Percentiles rank a stretch among this genome's conserved stretches.
phyloP scores from a whole-genome alignment of 2,797 vertebrate species.

The Tenualosa thibaudeaui region DNA sequence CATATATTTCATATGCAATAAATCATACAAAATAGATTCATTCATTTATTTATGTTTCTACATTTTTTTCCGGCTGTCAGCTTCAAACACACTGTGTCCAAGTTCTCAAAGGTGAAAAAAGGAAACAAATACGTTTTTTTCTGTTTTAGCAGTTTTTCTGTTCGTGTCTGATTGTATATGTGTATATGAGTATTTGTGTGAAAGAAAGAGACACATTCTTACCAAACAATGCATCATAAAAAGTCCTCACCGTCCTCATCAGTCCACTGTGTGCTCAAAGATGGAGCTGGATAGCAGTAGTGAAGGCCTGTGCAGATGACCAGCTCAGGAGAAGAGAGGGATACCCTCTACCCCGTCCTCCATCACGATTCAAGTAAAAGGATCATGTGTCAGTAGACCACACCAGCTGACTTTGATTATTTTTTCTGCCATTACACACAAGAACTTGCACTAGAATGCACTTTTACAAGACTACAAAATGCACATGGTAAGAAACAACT shows the following conservation, averaged over 20 bases:
- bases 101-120: neutral
- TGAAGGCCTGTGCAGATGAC: neutral
- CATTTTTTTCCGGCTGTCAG: neutral
- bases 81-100: neutral
- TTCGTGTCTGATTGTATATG: neutral
- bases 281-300: neutral
- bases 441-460: neutral
- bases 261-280: neutral
- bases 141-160: neutral
- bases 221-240: neutral
- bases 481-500: neutral
- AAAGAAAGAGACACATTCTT: neutral
- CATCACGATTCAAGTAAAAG: neutral
- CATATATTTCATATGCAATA: neutral
- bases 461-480: neutral
- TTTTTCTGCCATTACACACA: neutral
- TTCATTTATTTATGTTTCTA: neutral
- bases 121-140: neutral
- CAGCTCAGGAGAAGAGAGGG: neutral
- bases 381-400: neutral
- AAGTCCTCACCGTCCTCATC: neutral
- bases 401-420: neutral
- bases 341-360: neutral
- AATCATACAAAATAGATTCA: neutral
- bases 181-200: neutral